phyloP scores from a whole-genome alignment of 2,113 vertebrate genomes.

The Galeopterus variegatus region DNA sequence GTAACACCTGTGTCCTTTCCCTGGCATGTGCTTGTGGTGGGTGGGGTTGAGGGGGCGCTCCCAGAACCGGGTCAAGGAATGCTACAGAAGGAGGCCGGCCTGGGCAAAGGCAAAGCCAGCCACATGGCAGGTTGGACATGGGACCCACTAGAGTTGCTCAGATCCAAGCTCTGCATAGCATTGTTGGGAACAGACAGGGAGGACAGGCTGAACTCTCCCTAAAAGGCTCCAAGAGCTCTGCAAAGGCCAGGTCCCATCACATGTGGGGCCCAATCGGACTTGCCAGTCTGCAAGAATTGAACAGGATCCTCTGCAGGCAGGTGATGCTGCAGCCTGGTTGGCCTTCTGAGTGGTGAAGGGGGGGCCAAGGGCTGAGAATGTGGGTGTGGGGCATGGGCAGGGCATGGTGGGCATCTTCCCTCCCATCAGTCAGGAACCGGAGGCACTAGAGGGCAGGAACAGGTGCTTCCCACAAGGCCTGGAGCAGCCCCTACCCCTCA shows the following conservation, averaged over 20 bases:
- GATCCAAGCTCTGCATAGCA: not conserved
- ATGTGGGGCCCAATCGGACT: too few species aligned
- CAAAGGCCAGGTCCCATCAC: not conserved
- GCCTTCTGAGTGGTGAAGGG: not conserved
- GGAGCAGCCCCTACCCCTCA: not conserved
- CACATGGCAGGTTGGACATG: too few species aligned
- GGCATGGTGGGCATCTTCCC: too few species aligned
- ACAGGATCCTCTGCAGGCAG: too few species aligned
- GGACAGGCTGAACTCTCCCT: too few species aligned
- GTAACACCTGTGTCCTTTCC: not conserved
- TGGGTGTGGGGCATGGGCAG: not conserved
- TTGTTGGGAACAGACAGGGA: too few species aligned
- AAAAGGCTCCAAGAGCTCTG: not conserved
- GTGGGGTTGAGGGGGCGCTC: fast-evolving
- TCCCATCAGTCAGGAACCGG: not conserved
- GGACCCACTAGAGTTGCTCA: too few species aligned
- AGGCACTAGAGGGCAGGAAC: not conserved
- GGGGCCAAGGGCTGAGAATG: not conserved
- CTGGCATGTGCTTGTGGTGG: not conserved
- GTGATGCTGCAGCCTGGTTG: not conserved
- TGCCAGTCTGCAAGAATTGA: too few species aligned
- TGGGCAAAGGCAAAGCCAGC: too few species aligned
- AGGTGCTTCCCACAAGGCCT: not conserved
- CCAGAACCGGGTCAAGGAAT: fast-evolving
- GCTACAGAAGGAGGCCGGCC: not conserved